A percentile compares a stretch with the other conserved stretches of the same genome.
These are phyloP conservation scores for Aegithalos caudatus DNA, from an alignment of 2,113 vertebrate genomes.

Conservation along the genomic window DNA sequence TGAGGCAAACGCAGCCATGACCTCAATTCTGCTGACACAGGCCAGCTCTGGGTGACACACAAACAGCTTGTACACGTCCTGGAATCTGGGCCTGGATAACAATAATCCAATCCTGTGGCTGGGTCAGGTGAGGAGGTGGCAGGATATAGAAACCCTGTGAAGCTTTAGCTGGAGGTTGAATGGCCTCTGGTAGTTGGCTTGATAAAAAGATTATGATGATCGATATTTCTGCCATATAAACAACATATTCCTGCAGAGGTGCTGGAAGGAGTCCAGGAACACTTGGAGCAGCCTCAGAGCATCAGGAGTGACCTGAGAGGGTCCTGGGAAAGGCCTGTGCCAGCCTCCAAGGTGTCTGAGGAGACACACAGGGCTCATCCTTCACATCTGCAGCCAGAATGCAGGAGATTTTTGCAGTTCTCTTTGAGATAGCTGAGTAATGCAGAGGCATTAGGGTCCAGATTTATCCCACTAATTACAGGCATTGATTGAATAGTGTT, in stretches of 20 bases:
- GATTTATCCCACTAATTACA: not conserved
- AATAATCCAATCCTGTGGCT: not conserved
- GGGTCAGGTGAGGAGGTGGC: not conserved
- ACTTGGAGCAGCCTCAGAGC: not conserved
- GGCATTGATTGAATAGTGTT: not conserved
- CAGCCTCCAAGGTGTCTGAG: not conserved
- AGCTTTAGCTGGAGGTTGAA: not conserved
- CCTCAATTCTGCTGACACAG: not conserved
- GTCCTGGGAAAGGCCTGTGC: not conserved
- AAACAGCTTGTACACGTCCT: not conserved
- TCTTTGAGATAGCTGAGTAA: not conserved
- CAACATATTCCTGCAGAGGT: not conserved
- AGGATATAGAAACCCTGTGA: not conserved
- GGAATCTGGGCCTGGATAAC: not conserved
- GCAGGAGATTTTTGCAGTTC: not conserved
- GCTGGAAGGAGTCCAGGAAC: not conserved
- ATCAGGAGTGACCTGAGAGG: not conserved
- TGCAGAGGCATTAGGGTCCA: not conserved
- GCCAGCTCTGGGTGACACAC: not conserved
- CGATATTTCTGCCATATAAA: not conserved
- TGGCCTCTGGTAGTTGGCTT: not conserved
- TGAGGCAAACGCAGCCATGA: not conserved
- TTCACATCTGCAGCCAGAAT: rapidly evolving
- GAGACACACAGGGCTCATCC: rapidly evolving
- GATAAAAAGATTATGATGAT: not conserved